Base-by-base conservation (phyloP, 2,113 vertebrate species). In the Numida meleagris region DNA sequence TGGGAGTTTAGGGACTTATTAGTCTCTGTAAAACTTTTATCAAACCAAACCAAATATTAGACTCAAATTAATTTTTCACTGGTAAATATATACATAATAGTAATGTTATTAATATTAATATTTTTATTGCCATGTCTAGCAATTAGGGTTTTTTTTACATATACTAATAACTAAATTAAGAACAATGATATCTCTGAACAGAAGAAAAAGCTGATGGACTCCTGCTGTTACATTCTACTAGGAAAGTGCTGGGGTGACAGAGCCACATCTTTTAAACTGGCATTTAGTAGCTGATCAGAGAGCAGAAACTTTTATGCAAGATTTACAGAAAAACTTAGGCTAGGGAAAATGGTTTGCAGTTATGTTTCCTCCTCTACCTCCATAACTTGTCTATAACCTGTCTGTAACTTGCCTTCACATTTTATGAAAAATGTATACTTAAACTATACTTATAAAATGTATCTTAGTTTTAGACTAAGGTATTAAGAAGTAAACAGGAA, bases 1-100 rank as follows among this genome's bases (percentile, higher is more conserved):
- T n/a, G n/a, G n/a, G n/a, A n/a, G n/a, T n/a, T n/a, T n/a, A n/a
- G 18, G 31, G 94, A 27, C 14, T 91, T 85, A 91, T 85, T 82
- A 85, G 31, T 71, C 27, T 73, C 46, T 78, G 21, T 51, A 61
- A 20, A 92, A 86, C 29, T 89, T 93, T 58, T 86, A 81, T 43
- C 79, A 48, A 67, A 31, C 17, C 6, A 79, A 61, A 6, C 10
- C 53, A 51, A 58, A 16, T 67, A 63, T n/a, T 83, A 53, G 48
- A 31, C 36, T 70, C 20, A 83, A 73, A 92, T 92, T 63, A 45
- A 11, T 61, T 85, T 94, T 78, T 74, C 4, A 20, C 33, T 72
- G 5, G 17, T 58, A 82, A 81, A 82, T 42, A 61, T 42, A 50
- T 25, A 43, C 18, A 2, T 58, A 40, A 38, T 62, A 38, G 6